These are phyloP conservation scores for Pristionchus exspectatus DNA, from an alignment of 2,888 invertebrate genomes.

Conservation along the genomic window DNA sequence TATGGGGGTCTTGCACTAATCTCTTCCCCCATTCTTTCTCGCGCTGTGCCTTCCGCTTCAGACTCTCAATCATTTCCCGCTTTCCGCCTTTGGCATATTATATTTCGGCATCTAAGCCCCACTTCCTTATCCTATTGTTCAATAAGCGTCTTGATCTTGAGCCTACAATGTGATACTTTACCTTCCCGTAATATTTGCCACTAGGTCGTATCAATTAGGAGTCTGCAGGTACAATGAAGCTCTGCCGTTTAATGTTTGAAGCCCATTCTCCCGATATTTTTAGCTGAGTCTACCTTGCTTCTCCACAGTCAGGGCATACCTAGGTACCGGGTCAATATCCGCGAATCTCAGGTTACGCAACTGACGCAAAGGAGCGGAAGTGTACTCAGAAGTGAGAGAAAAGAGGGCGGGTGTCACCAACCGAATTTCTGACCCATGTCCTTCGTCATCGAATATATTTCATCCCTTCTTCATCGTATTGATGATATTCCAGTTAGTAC, in stretches of 20 bases:
- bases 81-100: not conserved
- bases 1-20: not conserved
- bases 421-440: not conserved
- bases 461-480: not conserved
- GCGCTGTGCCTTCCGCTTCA: not conserved
- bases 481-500: not conserved
- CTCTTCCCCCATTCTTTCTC: conserved; percentile 13
- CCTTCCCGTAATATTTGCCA: not conserved
- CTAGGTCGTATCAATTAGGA: not conserved
- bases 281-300: not conserved
- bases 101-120: not conserved
- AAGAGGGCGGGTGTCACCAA: not conserved
- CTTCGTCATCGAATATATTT: not conserved
- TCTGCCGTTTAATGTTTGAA: not conserved
- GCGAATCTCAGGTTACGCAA: not conserved
- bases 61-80: conserved; percentile 25
- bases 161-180: not conserved
- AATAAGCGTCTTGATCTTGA: not conserved
- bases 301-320: not conserved
- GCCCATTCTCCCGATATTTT: not conserved
- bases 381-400: not conserved
- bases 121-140: not conserved
- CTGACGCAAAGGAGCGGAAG: not conserved
- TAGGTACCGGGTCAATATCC: not conserved
- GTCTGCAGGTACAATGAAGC: no score